Evolutionary conservation across 92 coral and sea anemone genomes (phyloP).

Genomic region (Umimayanthus kanabou): DNA sequence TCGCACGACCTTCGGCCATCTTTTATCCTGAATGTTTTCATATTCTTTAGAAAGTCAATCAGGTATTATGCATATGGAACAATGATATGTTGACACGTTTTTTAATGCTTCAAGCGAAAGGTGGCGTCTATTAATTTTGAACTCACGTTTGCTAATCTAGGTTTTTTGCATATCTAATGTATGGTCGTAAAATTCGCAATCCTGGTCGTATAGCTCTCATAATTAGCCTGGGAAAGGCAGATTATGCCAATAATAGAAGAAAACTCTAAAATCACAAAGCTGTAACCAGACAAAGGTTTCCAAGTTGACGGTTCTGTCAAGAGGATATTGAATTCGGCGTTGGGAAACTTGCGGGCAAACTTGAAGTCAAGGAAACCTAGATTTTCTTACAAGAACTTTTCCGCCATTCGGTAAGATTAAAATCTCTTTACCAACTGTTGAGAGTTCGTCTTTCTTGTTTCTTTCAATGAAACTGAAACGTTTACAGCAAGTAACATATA

Average conservation of each 20-base stretch:
- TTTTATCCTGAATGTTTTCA: constrained; percentile 33
- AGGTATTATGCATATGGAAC: constrained; percentile 35
- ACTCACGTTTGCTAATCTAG: constrained; percentile 28
- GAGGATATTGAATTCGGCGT: constrained; percentile 31
- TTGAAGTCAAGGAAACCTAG: constrained; percentile 39
- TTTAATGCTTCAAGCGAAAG: constrained; percentile 40
- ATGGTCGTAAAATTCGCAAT: constrained; percentile 19
- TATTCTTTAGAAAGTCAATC: constrained; percentile 48
- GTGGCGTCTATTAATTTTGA: constrained; percentile 41
- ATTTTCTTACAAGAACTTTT: constrained; percentile 10
- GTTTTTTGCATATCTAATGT: constrained; percentile 39
- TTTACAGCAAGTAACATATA: neutral
- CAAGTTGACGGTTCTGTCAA: constrained; percentile 6
- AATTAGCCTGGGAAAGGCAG: constrained; percentile 28
- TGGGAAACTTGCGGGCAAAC: neutral
- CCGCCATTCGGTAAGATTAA: neutral
- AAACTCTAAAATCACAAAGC: constrained; percentile 2
- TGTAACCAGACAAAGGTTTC: constrained; percentile 13
- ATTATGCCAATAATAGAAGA: constrained; percentile 24
- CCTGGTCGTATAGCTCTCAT: neutral
- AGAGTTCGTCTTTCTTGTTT: constrained; percentile 11
- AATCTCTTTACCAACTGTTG: constrained; percentile 21
- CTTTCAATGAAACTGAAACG: constrained; percentile 11
- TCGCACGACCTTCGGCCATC: constrained; percentile 38
- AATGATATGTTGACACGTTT: constrained; percentile 43